Percentiles rank a stretch among this genome's conserved stretches.
Evolutionary conservation across 2,797 vertebrate genomes (phyloP).

Genomic region (Eurystomus glaucurus): DNA sequence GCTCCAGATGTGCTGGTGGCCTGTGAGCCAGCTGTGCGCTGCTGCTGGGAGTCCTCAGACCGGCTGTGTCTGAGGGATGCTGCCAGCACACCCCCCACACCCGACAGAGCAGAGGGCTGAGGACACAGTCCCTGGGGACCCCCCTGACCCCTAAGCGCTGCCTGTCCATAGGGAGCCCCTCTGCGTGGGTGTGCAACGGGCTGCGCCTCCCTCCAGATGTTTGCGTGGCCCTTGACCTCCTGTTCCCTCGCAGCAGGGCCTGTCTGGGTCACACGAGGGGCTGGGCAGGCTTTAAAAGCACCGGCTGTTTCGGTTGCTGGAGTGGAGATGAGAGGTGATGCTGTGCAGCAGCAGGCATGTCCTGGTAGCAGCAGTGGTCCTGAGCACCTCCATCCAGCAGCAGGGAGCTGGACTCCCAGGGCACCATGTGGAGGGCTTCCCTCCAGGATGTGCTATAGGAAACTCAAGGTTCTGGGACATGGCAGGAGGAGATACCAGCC

Average conservation of each 20-base stretch:
- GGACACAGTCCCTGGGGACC: neutral
- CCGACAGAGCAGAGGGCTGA: neutral
- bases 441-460: accelerated
- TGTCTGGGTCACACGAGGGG: constrained; percentile 34
- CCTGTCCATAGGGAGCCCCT: neutral
- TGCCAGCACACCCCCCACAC: neutral
- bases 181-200: neutral
- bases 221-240: constrained; percentile 22
- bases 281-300: neutral
- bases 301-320: neutral
- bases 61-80: neutral
- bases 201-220: constrained; percentile 41
- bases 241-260: constrained; percentile 30
- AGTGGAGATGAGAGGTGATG: accelerated
- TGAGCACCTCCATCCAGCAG: accelerated
- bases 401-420: neutral
- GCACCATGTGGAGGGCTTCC: neutral
- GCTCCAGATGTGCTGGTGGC: neutral
- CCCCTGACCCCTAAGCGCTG: neutral
- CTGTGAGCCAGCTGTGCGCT: neutral
- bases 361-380: accelerated
- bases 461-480: neutral
- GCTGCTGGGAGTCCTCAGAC: neutral
- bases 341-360: accelerated
- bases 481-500: neutral